Evolutionary conservation across 1,140 invertebrate genomes (phyloP).

Genomic region (Cydia splendana): DNA sequence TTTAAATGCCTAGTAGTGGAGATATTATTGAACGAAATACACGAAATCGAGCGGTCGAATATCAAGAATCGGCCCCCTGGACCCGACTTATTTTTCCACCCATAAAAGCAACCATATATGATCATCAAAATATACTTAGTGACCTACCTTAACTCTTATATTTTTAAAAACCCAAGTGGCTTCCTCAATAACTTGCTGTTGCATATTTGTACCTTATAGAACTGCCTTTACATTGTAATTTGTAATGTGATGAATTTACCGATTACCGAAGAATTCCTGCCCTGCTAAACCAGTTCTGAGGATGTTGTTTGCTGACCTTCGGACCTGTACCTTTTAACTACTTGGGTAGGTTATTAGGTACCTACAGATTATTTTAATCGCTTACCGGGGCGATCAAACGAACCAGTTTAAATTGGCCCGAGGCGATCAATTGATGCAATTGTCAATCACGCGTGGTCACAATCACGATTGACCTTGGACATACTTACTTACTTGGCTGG

Average conservation of each 20-base stretch:
- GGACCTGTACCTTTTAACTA: background rate
- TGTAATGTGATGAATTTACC: background rate
- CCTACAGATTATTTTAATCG: background rate
- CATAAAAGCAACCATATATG: no score
- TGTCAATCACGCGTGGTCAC: no score
- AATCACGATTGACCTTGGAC: no score
- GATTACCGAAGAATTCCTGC: background rate
- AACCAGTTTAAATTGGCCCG: background rate
- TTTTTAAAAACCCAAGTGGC: background rate
- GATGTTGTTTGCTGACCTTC: conserved; percentile 10
- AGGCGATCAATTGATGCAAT: background rate
- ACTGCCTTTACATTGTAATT: background rate
- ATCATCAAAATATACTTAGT: no score
- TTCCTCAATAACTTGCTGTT: background rate
- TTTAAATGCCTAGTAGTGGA: no score
- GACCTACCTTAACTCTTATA: no score
- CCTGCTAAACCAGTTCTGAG: background rate
- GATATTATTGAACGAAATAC: no score
- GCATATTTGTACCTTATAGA: background rate
- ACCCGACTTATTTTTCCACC: no score
- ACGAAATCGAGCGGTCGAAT: no score
- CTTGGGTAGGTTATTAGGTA: background rate
- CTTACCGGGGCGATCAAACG: background rate
- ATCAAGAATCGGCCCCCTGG: no score
- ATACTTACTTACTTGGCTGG: no score